Evolutionary conservation across 2,888 invertebrate species (phyloP), one percentile per base, ranked within the genome.

Genomic region (Platycheirus albimanus): DNA sequence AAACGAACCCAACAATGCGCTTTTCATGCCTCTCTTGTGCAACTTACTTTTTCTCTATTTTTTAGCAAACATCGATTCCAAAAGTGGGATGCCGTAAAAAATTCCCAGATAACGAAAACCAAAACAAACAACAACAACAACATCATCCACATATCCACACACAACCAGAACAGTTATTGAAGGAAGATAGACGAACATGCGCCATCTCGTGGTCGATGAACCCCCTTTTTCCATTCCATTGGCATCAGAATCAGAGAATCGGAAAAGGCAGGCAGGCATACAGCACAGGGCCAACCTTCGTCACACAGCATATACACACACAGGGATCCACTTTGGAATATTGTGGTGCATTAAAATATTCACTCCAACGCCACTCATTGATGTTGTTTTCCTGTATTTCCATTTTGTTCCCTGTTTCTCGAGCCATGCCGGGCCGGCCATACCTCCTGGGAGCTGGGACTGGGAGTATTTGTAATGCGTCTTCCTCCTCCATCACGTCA

Each of bases 351-450:
- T 80, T 80, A 64, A 76, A 76, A 76, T 80, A 64, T 80, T 70
- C 80, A 80, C 76, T 80, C 76, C 80, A 76, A 75, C 76, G 80
- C 80, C 80, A 70, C 76, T 76, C 80, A 80, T 80, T 76, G 70
- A 80, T 80, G 76, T 69, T 64, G 63, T 72, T 49, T 58, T 72
- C 49, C 38, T 30, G 33, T 78, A 38, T 64, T 58, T 58, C 67
- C 70, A 66, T 78, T 78, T 70, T 36, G 54, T 64, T 58, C 56
- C 10, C 36, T 56, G 43, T 63, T 54, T 51, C 41, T 64, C 33
- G 13, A 38, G 20, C n/a, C n/a, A n/a, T 24, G 24, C n/a, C n/a
- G n/a, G n/a, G n/a, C n/a, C n/a, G n/a, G n/a, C n/a, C n/a, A n/a
- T n/a, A n/a, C n/a, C n/a, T n/a, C n/a, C n/a, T n/a, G n/a, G n/a